Evolutionary conservation across 2,888 invertebrate genomes (phyloP).

Genomic region (Adineta ricciae): DNA sequence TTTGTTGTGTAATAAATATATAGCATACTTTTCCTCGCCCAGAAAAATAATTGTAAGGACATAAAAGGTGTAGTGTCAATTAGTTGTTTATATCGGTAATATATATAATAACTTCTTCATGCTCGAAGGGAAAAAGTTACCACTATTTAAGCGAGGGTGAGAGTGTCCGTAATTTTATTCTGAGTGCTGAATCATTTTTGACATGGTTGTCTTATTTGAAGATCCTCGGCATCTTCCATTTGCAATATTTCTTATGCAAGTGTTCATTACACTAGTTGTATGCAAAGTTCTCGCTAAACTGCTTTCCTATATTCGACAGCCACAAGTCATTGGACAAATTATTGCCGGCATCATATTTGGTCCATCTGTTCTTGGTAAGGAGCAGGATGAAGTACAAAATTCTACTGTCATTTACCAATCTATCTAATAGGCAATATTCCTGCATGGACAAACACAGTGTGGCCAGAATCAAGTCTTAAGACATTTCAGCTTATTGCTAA

Average conservation of each 20-base stretch:
- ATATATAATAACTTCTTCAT: too few species aligned
- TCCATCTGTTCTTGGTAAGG: background rate
- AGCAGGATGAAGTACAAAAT: background rate
- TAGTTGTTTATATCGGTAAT: too few species aligned
- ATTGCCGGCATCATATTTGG: background rate
- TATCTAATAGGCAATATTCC: background rate
- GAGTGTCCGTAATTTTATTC: background rate
- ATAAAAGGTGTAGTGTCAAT: too few species aligned
- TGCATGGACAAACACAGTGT: background rate
- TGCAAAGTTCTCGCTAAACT: background rate
- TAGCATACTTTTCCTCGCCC: too few species aligned
- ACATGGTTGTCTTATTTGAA: background rate
- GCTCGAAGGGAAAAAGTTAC: too few species aligned
- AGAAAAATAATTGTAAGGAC: too few species aligned
- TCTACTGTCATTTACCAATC: background rate
- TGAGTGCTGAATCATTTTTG: background rate
- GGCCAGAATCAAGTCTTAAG: background rate
- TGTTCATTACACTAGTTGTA: background rate
- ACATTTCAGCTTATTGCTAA: background rate
- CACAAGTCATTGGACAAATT: background rate
- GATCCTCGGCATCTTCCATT: background rate
- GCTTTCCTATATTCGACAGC: background rate
- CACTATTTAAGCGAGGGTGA: too few species aligned
- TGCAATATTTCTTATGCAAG: background rate
- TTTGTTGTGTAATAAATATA: too few species aligned